phyloP scores from a whole-genome alignment of 2,888 invertebrate genomes.

The Conops quadrifasciatus region DNA sequence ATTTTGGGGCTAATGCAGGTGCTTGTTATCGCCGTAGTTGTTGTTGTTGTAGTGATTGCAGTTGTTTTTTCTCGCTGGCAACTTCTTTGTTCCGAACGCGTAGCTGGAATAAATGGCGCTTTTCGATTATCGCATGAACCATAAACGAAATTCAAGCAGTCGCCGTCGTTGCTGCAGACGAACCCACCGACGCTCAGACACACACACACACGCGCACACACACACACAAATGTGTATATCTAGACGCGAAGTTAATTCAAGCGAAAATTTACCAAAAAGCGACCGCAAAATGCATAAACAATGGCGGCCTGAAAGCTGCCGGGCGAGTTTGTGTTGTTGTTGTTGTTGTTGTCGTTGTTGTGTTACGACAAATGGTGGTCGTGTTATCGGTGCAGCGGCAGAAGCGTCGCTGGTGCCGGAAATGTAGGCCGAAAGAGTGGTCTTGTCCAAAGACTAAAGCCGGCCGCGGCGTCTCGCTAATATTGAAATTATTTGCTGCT shows the following conservation, averaged over 20 bases:
- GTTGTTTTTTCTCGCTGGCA: conserved; percentile 43
- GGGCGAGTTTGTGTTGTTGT: conserved; percentile 31
- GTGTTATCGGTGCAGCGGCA: neutral
- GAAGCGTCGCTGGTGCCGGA: neutral
- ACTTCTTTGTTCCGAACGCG: no score
- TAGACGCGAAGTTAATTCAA: conserved; percentile 55
- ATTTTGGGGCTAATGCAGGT: conserved; percentile 47
- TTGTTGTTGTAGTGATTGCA: conserved; percentile 53
- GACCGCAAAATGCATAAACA: conserved; percentile 42
- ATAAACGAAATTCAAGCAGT: neutral
- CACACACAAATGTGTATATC: conserved; percentile 32
- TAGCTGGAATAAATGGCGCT: no score
- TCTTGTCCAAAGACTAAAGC: no score
- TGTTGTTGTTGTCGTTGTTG: conserved; percentile 43
- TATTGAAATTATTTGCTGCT: neutral
- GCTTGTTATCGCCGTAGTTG: conserved; percentile 16
- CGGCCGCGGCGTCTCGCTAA: no score
- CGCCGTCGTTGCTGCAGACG: conserved; percentile 58
- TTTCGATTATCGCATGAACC: no score
- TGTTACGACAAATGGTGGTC: neutral
- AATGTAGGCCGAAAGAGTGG: neutral
- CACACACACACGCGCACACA: conserved; percentile 26
- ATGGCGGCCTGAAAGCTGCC: conserved; percentile 22
- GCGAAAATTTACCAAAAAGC: conserved; percentile 59
- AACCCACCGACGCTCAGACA: conserved; percentile 34